Percentiles rank a stretch among this genome's conserved stretches.
Conservation (phyloP, 2,888 invertebrate genomes). For the Leucophenga montana region DNA sequence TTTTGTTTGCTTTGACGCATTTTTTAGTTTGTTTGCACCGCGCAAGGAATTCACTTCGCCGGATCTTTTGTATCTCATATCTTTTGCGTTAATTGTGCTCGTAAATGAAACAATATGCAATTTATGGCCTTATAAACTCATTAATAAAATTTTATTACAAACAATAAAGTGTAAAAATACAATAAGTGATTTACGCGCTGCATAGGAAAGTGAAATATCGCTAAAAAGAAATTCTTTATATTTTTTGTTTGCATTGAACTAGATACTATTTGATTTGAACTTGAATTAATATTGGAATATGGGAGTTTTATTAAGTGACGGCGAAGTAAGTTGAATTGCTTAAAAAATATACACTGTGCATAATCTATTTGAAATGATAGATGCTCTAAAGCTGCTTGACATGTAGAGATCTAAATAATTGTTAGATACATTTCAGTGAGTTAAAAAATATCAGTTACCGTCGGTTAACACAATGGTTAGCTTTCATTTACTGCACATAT, state of each 20-base stretch:
- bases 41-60: conserved; percentile 67
- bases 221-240: conserved; percentile 6
- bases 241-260: background rate
- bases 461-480: no score
- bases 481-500: no score
- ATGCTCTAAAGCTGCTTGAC: background rate
- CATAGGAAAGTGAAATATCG: conserved; percentile 34
- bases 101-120: conserved; percentile 53
- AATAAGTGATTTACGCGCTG: background rate
- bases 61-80: background rate
- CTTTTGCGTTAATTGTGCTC: conserved; percentile 42
- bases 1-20: conserved; percentile 69
- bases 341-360: conserved; percentile 22
- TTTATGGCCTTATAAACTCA: conserved; percentile 52
- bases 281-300: conserved; percentile 50
- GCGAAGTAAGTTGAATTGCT: conserved; percentile 62
- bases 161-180: conserved; percentile 44
- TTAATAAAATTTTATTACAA: conserved; percentile 54
- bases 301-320: conserved; percentile 69
- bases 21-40: conserved; percentile 69
- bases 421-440: no score
- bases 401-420: no score
- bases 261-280: background rate
- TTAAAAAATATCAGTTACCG: no score
- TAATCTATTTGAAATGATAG: conserved; percentile 18